A percentile compares a stretch with the other conserved stretches of the same genome.
These are phyloP conservation scores for Bolborhynchus lineola DNA, from an alignment of 2,113 vertebrate genomes.

Conservation along the genomic window DNA sequence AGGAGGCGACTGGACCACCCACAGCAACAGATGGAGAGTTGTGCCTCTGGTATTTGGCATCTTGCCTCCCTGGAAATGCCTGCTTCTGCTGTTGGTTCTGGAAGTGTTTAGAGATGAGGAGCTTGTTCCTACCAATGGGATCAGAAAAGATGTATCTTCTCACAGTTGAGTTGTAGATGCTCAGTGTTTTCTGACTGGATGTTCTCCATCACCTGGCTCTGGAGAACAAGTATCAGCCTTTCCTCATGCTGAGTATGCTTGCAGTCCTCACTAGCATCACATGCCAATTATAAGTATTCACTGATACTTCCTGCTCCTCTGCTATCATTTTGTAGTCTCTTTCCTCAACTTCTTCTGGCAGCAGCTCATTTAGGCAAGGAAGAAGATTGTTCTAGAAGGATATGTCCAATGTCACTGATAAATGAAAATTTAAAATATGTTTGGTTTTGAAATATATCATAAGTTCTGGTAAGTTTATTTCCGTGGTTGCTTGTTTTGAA, in stretches of 20 bases:
- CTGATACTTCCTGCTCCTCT: background rate
- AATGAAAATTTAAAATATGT: background rate
- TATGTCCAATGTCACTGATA: accelerated
- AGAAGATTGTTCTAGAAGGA: background rate
- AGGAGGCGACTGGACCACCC: constrained; percentile 43
- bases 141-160: background rate
- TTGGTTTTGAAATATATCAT: background rate
- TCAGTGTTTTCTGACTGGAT: background rate
- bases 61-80: constrained; percentile 14
- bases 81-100: background rate
- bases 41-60: constrained; percentile 14
- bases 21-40: constrained; percentile 19
- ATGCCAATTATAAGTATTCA: accelerated
- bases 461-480: background rate
- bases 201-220: background rate
- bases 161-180: background rate
- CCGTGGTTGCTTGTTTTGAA: background rate
- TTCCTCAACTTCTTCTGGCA: background rate
- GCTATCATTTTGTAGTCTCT: background rate
- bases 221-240: background rate
- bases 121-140: background rate
- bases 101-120: background rate
- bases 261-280: background rate
- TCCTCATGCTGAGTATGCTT: accelerated
- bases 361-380: background rate